phyloP scores from a whole-genome alignment of 2,888 invertebrate species.

The Erebia palarica region DNA sequence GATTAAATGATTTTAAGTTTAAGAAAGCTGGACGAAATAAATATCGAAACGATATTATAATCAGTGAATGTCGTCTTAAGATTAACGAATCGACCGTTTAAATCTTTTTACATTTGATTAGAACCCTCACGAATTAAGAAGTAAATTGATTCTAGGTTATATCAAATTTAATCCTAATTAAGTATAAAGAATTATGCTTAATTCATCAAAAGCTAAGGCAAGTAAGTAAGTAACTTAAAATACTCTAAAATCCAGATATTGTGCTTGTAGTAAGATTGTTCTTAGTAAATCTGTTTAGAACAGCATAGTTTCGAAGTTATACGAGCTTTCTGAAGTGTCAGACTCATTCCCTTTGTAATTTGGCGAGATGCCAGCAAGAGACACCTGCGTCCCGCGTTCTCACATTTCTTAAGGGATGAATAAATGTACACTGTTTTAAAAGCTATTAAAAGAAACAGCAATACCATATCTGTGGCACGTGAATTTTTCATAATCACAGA shows the following conservation, averaged over 20 bases:
- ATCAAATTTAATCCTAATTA: too few species aligned
- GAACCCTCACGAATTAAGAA: too few species aligned
- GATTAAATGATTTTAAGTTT: too few species aligned
- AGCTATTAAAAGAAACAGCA: constrained; percentile 5
- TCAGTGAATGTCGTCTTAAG: too few species aligned
- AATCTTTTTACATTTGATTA: too few species aligned
- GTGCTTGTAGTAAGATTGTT: constrained; percentile 1
- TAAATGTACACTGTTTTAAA: constrained; percentile 16
- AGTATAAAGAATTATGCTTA: background rate
- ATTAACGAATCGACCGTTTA: too few species aligned
- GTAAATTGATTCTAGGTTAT: too few species aligned
- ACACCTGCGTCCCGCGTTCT: constrained; percentile 39
- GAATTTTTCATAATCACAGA: background rate
- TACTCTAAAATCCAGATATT: background rate
- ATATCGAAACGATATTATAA: too few species aligned
- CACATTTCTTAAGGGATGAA: constrained; percentile 22
- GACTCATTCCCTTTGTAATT: constrained; percentile 41
- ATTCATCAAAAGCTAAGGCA: background rate
- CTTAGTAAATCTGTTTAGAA: constrained; percentile 22
- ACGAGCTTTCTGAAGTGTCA: constrained; percentile 34
- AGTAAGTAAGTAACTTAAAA: background rate
- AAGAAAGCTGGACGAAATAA: too few species aligned
- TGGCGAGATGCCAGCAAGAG: constrained; percentile 40
- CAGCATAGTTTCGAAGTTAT: constrained; percentile 30
- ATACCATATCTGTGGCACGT: background rate